Percentiles rank a stretch among this genome's conserved stretches.
Evolutionary conservation across 2,888 invertebrate species (phyloP).

Genomic region (Plutella xylostella): DNA sequence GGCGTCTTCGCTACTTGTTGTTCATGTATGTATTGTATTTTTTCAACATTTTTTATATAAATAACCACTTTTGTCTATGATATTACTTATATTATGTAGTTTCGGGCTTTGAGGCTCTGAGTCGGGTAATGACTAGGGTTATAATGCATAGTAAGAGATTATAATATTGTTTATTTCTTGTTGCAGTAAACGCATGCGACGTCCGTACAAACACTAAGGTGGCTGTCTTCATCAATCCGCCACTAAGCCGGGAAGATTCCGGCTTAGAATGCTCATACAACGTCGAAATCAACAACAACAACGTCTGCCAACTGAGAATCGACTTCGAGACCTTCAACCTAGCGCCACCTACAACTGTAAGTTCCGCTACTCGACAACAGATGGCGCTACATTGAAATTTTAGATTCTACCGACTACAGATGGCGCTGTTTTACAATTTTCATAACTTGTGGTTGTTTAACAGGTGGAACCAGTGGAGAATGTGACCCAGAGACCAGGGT

Average conservation of each 20-base stretch:
- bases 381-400: too few relatives aligned
- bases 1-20: conserved; percentile 64
- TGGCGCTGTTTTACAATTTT: too few relatives aligned
- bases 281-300: conserved; percentile 68
- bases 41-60: too few relatives aligned
- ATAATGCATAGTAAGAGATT: too few relatives aligned
- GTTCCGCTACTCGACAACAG: too few relatives aligned
- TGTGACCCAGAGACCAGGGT: conserved; percentile 54
- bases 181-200: conserved; percentile 59
- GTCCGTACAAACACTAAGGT: conserved; percentile 51
- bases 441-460: conserved; percentile 5
- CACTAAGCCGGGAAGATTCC: conserved; percentile 44
- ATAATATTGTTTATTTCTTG: too few relatives aligned
- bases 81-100: too few relatives aligned
- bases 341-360: conserved; percentile 56
- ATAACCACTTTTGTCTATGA: too few relatives aligned
- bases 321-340: conserved; percentile 70
- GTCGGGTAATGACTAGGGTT: too few relatives aligned
- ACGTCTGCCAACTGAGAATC: conserved; percentile 71
- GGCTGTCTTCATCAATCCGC: conserved; percentile 60
- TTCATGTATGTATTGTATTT: conserved; percentile 41
- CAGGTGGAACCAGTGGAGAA: conserved; percentile 56
- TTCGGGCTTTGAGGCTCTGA: too few relatives aligned
- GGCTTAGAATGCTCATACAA: conserved; percentile 66
- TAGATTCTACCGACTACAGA: too few relatives aligned